These are phyloP conservation scores for Psix sp. DNA, from an alignment of 1,140 invertebrate genomes.

Conservation along the genomic window DNA sequence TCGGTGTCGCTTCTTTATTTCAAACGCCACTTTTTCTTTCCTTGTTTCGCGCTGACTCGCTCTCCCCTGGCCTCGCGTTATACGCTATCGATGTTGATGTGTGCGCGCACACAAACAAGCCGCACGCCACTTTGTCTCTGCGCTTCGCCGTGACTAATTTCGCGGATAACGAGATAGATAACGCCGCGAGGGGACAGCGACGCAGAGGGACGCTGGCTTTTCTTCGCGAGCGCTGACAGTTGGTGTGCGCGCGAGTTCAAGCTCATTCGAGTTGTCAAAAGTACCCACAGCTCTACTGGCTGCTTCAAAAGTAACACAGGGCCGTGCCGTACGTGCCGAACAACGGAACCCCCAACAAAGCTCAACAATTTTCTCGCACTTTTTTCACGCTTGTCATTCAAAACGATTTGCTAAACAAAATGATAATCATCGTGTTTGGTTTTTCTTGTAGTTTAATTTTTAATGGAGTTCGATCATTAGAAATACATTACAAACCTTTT, in stretches of 20 bases:
- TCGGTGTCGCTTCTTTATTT: conserved; percentile 12
- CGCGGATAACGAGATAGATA: conserved; percentile 33
- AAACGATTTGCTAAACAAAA: no score
- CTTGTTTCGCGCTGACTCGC: not conserved
- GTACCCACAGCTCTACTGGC: conserved; percentile 2
- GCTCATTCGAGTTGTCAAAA: conserved; percentile 37
- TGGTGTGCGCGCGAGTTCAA: conserved; percentile 25
- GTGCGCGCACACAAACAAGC: conserved; percentile 14
- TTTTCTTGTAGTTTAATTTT: no score
- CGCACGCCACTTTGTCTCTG: conserved; percentile 32
- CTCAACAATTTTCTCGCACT: no score
- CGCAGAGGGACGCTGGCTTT: conserved; percentile 2
- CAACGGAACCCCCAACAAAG: no score
- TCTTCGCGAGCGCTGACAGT: conserved; percentile 23
- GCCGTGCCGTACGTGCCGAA: conserved; percentile 15
- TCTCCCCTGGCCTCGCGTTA: not conserved
- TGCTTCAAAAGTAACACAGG: conserved; percentile 13
- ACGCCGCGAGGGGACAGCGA: not conserved
- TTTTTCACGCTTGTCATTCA: no score
- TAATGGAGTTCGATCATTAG: no score
- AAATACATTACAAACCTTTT: no score
- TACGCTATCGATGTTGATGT: conserved; percentile 17
- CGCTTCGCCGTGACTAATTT: conserved; percentile 37
- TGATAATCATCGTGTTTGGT: no score
- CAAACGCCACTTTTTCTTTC: conserved; percentile 14